phyloP scores from a whole-genome alignment of 1,140 invertebrate species.

The Orchestia grillus region DNA sequence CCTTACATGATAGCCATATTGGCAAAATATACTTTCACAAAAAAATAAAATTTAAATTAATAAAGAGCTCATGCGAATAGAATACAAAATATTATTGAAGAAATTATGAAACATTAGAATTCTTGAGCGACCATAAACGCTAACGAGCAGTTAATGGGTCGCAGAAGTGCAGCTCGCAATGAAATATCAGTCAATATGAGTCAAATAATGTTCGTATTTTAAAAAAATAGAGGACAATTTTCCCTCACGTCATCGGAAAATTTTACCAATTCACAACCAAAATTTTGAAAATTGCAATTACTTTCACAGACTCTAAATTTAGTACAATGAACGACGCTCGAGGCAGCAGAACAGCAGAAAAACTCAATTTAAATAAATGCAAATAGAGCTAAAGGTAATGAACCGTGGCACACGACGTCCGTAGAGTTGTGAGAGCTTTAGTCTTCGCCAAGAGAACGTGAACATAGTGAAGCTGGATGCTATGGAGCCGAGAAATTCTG shows the following conservation, averaged over 20 bases:
- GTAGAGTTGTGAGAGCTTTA: not conserved
- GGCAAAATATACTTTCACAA: too few relatives aligned
- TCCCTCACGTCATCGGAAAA: not conserved
- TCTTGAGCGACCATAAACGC: not conserved
- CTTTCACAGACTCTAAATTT: not conserved
- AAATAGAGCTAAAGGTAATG: not conserved
- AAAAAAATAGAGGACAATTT: not conserved
- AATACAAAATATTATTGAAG: not conserved
- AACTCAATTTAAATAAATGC: not conserved
- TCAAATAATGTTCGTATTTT: not conserved
- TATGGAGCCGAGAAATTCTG: not conserved
- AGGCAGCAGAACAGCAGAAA: not conserved
- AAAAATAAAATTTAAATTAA: too few relatives aligned
- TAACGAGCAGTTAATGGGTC: not conserved
- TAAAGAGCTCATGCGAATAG: too few relatives aligned
- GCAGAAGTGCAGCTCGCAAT: not conserved
- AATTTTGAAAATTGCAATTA: not conserved
- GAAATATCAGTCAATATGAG: not conserved
- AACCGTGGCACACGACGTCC: not conserved
- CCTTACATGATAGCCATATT: too few relatives aligned
- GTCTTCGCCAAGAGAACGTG: not conserved
- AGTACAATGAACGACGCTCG: not conserved
- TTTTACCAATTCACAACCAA: not conserved
- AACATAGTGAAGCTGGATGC: not conserved
- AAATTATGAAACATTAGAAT: not conserved